Base-by-base conservation (phyloP, 2,888 invertebrate genomes). In the Tridacna crocea region DNA sequence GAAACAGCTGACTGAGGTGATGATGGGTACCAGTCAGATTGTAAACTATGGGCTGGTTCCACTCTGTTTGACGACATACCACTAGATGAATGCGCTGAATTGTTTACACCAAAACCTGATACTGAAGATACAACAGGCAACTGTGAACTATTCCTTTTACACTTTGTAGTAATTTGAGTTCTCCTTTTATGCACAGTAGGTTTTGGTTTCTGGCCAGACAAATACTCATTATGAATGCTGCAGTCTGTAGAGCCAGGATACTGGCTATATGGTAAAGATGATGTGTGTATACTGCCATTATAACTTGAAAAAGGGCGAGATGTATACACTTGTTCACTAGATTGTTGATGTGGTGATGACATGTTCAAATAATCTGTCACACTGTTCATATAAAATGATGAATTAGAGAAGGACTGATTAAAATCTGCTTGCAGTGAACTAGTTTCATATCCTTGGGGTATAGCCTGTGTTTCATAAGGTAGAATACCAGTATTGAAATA, bases 401-500 rank as follows among this genome's bases (percentile, higher is more conserved):
- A 70, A 19, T 26, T 70, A 26, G 19, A 22, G 22, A 24, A 70
- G 2, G 51, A 70, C 51, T 70, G 70, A 19, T 48, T 48, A 17
- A 47, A 48, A 4, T 70, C 51, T 51, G 70, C 11, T 4, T n/a
- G 51, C 12, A 47, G 24, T 12, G 70, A 70, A 51, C 48, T 19
- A 11, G 8, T 24, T 15, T 70, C 26, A n/a, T 70, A 17, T 11
- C 70, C 26, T 17, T 48, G 48, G 12, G 24, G 8, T 24, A 22
- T 47, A 70, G n/a, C 48, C 51, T 70, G 70, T 12, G 51, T 47
- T 51, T 70, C 70, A 19, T 24, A 47, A 12, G 77, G 77, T 24
- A 78, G 51, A 36, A 78, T 72, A 22, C 77, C 77, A 48, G 77
- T 78, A 36, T 78, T 72, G 22, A 72, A 78, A 72, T 78, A 78